Evolutionary conservation across 2,113 vertebrate genomes (phyloP).

Genomic region (Pedetes capensis): DNA sequence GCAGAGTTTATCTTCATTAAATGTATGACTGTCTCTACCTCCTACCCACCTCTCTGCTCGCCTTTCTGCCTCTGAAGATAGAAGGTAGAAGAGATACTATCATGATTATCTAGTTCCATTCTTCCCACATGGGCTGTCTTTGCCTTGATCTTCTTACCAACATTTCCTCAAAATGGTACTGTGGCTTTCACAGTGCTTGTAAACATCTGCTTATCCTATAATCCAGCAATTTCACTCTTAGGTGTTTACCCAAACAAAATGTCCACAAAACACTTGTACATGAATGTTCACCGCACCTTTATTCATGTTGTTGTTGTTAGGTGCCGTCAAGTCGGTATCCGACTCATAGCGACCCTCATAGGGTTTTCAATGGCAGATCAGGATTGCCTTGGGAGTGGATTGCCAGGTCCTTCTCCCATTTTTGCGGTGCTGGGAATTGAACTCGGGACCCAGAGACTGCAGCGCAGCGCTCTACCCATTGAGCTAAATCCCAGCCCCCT

Average conservation of each 20-base stretch:
- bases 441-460: too few relatives aligned
- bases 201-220: neutral
- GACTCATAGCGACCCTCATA: too few relatives aligned
- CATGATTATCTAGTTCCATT: neutral
- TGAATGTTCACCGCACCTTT: neutral
- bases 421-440: too few relatives aligned
- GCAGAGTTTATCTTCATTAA: neutral
- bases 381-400: too few relatives aligned
- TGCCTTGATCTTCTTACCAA: neutral
- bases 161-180: neutral
- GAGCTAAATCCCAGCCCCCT: too few relatives aligned
- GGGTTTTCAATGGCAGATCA: too few relatives aligned
- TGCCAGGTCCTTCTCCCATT: too few relatives aligned
- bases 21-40: neutral
- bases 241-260: neutral
- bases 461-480: too few relatives aligned
- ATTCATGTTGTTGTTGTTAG: constrained; percentile 24
- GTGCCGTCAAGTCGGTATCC: too few relatives aligned
- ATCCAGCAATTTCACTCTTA: neutral
- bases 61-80: neutral
- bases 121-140: neutral
- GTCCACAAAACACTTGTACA: neutral
- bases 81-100: neutral
- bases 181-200: neutral
- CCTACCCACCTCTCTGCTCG: neutral